Conservation (phyloP, 2,113 vertebrate species). For the Clarias magur region DNA sequence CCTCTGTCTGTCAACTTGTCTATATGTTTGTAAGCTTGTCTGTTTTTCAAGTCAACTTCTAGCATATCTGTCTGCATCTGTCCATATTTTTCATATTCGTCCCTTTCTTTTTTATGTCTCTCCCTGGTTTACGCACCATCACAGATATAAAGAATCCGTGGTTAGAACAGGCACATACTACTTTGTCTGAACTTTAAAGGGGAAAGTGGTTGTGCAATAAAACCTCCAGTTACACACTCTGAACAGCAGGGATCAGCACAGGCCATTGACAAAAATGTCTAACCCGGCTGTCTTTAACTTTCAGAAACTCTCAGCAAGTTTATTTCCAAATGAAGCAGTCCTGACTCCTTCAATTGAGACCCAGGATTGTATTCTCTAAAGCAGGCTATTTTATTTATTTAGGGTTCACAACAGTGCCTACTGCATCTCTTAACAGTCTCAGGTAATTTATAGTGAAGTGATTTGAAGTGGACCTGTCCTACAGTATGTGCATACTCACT, state of each 20-base stretch:
- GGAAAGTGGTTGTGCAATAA: background rate
- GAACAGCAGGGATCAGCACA: slow-evolving; percentile 38
- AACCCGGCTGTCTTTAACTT: slow-evolving; percentile 27
- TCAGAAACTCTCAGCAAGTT: background rate
- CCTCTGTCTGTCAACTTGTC: too few species aligned
- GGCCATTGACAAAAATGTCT: slow-evolving; percentile 42
- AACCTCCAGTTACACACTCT: slow-evolving; percentile 14
- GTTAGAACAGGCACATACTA: background rate
- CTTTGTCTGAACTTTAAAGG: background rate
- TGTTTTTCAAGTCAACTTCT: background rate
- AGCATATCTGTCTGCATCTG: background rate
- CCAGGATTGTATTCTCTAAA: background rate
- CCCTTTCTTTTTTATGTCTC: background rate
- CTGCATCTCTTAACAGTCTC: background rate
- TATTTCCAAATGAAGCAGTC: background rate
- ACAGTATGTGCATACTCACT: background rate
- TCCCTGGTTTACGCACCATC: background rate
- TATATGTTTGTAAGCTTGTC: too few species aligned
- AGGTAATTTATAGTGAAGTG: background rate
- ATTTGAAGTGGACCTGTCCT: background rate
- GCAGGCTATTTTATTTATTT: background rate
- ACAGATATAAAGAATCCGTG: background rate
- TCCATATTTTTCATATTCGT: background rate
- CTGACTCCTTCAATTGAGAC: background rate
- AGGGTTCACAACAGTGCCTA: background rate